phyloP scores from a whole-genome alignment of 1,140 invertebrate species.

The Zaprionus lachaisei region DNA sequence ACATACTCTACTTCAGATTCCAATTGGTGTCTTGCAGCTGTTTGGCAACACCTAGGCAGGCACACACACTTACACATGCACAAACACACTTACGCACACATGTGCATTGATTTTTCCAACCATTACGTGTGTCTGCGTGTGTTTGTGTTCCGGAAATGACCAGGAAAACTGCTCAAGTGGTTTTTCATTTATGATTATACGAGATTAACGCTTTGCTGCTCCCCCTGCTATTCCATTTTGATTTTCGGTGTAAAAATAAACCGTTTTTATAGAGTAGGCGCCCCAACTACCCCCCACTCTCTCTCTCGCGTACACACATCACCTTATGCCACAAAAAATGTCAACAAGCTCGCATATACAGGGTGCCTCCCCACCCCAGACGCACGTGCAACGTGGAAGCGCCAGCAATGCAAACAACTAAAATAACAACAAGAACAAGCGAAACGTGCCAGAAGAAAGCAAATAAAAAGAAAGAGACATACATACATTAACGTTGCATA shows the following conservation, averaged over 20 bases:
- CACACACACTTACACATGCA: slow-evolving; percentile 21
- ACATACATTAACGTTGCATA: slow-evolving; percentile 35
- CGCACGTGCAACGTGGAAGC: slow-evolving; percentile 48
- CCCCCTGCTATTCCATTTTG: slow-evolving; percentile 38
- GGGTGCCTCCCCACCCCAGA: slow-evolving; percentile 23
- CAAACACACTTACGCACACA: slow-evolving; percentile 54
- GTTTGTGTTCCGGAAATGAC: slow-evolving; percentile 32
- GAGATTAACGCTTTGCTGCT: slow-evolving; percentile 59
- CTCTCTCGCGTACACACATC: neutral
- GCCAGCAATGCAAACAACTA: slow-evolving; percentile 53
- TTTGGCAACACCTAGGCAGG: slow-evolving; percentile 40
- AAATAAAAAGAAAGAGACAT: slow-evolving; percentile 33
- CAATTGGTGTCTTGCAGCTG: slow-evolving; percentile 59
- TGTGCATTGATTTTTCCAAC: slow-evolving; percentile 76
- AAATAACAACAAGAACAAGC: slow-evolving; percentile 52
- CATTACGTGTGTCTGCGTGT: slow-evolving; percentile 15
- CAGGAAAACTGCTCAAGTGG: slow-evolving; percentile 56
- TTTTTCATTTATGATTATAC: slow-evolving; percentile 61
- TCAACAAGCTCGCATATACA: slow-evolving; percentile 48
- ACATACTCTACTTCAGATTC: slow-evolving; percentile 47
- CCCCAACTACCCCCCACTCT: slow-evolving; percentile 1
- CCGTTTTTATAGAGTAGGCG: slow-evolving; percentile 35
- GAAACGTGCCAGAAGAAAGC: slow-evolving; percentile 48
- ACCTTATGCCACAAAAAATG: slow-evolving; percentile 33
- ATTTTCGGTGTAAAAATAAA: slow-evolving; percentile 54